Conservation (phyloP, 2,113 vertebrate species). For the Acrocephalus arundinaceus region DNA sequence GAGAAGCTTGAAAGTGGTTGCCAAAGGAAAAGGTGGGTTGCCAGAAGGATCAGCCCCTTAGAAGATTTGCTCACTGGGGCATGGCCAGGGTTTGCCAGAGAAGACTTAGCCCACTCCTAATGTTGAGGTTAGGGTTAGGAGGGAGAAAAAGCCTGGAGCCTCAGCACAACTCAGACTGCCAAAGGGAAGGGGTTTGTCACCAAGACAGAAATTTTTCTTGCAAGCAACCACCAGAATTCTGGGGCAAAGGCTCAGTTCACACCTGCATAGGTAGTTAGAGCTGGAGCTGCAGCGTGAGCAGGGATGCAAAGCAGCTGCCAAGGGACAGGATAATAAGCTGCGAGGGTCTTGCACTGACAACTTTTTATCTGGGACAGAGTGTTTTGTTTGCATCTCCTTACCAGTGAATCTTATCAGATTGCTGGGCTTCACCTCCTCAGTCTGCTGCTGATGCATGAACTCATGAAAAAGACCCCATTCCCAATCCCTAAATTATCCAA, state of each 20-base stretch:
- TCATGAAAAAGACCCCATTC: background rate
- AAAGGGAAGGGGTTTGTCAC: background rate
- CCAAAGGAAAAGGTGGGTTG: background rate
- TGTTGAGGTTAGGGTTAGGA: background rate
- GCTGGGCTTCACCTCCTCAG: background rate
- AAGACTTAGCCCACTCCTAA: background rate
- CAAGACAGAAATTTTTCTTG: background rate
- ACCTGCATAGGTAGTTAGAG: background rate
- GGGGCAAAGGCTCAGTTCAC: background rate
- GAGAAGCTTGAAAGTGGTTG: background rate
- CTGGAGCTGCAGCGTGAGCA: fast-evolving
- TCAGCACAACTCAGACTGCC: background rate
- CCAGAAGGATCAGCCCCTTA: background rate
- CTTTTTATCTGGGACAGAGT: background rate
- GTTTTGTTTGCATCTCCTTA: background rate
- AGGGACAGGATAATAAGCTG: background rate
- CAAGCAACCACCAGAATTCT: background rate
- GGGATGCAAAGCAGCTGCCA: background rate
- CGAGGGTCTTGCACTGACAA: background rate
- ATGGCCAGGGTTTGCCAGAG: background rate
- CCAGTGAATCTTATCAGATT: background rate
- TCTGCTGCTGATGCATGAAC: background rate
- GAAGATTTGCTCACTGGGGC: background rate
- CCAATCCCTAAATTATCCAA: background rate
- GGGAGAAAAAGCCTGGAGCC: background rate